Conservation (phyloP, 2,797 vertebrate genomes). For the Hydrolagus colliei region DNA sequence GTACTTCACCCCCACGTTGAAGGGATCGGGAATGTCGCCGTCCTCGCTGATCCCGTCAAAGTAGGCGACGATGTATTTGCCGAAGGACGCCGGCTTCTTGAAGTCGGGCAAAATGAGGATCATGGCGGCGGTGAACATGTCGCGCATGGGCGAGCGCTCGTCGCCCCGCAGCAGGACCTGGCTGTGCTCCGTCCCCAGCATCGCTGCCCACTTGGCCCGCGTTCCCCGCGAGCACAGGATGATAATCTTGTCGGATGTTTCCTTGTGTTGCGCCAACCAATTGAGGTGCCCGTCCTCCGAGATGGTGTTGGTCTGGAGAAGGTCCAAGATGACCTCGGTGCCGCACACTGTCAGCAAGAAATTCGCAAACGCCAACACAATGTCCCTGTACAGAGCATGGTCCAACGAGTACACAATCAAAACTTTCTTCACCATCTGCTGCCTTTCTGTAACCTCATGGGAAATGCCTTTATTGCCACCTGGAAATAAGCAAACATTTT, state of each 20-base stretch:
- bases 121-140: conserved; percentile 81
- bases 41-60: conserved; percentile 71
- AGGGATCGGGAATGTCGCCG: conserved; percentile 72
- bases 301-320: conserved; percentile 69
- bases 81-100: conserved; percentile 68
- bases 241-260: conserved; percentile 74
- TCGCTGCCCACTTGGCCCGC: conserved; percentile 83
- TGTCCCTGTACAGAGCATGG: conserved; percentile 73
- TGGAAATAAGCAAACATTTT: neutral
- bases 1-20: conserved; percentile 72
- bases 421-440: conserved; percentile 56
- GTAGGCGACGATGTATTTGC: conserved; percentile 82
- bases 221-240: conserved; percentile 82
- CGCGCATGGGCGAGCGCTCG: conserved; percentile 59
- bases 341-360: conserved; percentile 81
- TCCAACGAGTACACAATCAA: conserved; percentile 89
- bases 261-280: conserved; percentile 80
- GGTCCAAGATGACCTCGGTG: conserved; percentile 75
- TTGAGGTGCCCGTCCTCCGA: conserved; percentile 67
- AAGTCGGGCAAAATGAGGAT: conserved; percentile 81
- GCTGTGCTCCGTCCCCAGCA: conserved; percentile 58
- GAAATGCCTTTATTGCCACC: neutral
- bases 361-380: conserved; percentile 80
- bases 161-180: conserved; percentile 68
- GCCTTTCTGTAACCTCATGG: neutral